These are phyloP conservation scores for Sinocyclocheilus grahami DNA, from an alignment of 2,113 vertebrate species.

Conservation along the genomic window DNA sequence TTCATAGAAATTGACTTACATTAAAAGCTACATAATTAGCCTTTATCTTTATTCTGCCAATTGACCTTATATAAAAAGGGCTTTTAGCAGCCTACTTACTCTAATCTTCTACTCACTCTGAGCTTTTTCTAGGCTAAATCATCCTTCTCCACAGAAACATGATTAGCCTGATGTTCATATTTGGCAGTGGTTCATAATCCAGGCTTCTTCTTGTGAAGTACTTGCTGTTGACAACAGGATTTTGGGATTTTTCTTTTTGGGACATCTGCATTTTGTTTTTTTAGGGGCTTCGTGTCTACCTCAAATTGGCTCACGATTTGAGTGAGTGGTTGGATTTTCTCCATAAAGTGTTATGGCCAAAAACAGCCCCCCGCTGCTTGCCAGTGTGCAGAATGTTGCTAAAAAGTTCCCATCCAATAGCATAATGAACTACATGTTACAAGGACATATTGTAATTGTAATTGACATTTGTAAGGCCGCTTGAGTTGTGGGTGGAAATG, in stretches of 20 bases:
- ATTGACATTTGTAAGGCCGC: not conserved
- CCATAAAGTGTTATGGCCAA: not conserved
- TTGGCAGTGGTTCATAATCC: not conserved
- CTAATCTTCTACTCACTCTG: not conserved
- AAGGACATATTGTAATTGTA: not conserved
- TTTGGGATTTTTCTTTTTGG: not conserved
- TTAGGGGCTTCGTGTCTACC: constrained; percentile 15
- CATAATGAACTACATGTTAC: not conserved
- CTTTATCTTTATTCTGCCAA: not conserved
- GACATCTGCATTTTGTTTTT: not conserved
- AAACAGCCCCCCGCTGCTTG: not conserved
- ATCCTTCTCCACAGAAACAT: not conserved
- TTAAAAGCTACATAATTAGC: not conserved
- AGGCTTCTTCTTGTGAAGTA: not conserved
- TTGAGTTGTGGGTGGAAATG: constrained; percentile 14
- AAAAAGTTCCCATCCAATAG: not conserved
- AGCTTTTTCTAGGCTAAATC: not conserved
- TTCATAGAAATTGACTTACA: not conserved
- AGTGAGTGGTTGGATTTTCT: not conserved
- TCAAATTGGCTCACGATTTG: not conserved
- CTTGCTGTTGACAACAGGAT: not conserved
- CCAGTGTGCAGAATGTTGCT: not conserved
- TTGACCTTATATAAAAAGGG: no score
- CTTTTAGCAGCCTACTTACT: no score
- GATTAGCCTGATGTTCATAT: not conserved